Evolutionary conservation across 2,888 invertebrate species (phyloP).

Genomic region (Caenorhabditis sp.): DNA sequence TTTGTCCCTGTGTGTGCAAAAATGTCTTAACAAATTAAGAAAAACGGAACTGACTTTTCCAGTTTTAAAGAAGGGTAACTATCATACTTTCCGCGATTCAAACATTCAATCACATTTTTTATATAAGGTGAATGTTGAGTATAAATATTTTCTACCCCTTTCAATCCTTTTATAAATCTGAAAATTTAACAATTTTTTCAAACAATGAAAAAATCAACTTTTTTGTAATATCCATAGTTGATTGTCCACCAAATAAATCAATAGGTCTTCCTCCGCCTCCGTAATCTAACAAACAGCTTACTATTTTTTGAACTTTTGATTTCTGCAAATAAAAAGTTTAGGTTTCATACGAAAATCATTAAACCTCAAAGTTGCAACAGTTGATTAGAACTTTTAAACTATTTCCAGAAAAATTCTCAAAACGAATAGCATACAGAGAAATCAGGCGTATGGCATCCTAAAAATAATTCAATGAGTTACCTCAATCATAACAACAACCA

Average conservation of each 20-base stretch:
- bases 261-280: slow-evolving; percentile 90
- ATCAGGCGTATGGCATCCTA: slow-evolving; percentile 91
- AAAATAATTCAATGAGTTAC: slow-evolving; percentile 9
- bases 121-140: slow-evolving; percentile 97
- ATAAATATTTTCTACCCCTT: slow-evolving; percentile 98
- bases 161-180: slow-evolving; percentile 85
- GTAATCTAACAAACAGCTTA: slow-evolving; percentile 76
- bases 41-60: slow-evolving; percentile 46
- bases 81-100: slow-evolving; percentile 88
- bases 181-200: slow-evolving; percentile 12
- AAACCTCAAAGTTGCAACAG: slow-evolving; percentile 86
- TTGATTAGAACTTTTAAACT: slow-evolving; percentile 89
- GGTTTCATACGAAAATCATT: background rate
- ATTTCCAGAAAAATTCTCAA: slow-evolving; percentile 94
- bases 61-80: slow-evolving; percentile 73
- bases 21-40: too few species aligned
- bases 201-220: slow-evolving; percentile 85
- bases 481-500: slow-evolving; percentile 43
- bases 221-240: slow-evolving; percentile 93
- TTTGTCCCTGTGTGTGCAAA: too few species aligned
- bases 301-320: slow-evolving; percentile 42
- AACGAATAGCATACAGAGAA: slow-evolving; percentile 94
- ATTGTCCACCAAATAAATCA: slow-evolving; percentile 91
- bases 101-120: slow-evolving; percentile 89
- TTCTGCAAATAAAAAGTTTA: too few species aligned